A percentile compares a stretch with the other conserved stretches of the same genome.
These are phyloP conservation scores for Neolamprologus hecqui DNA, from an alignment of 2,113 vertebrate species.

Conservation along the genomic window DNA sequence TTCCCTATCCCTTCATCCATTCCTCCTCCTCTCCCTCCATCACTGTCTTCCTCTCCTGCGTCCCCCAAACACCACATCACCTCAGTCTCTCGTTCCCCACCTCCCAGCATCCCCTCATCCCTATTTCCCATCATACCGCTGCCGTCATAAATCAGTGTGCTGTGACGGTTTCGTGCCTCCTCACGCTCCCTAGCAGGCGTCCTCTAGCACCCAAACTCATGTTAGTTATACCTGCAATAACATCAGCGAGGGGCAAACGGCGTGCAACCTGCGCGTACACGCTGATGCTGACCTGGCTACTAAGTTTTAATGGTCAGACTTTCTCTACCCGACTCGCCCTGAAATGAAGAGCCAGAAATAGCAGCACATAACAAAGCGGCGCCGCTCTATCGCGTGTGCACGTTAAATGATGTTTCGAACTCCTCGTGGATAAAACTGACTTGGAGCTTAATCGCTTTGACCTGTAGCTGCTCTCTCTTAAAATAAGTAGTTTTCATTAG, in stretches of 20 bases:
- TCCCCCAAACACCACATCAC: slow-evolving; percentile 26
- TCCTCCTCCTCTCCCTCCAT: slow-evolving; percentile 39
- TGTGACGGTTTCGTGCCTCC: neutral
- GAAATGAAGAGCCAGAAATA: neutral
- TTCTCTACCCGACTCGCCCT: neutral
- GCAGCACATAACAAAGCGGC: neutral
- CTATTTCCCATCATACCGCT: slow-evolving; percentile 25
- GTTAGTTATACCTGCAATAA: neutral
- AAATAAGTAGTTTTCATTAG: neutral
- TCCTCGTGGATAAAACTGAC: neutral
- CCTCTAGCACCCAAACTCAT: neutral
- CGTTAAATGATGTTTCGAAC: neutral
- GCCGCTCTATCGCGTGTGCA: neutral
- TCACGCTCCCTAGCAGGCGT: neutral
- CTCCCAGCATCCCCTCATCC: slow-evolving; percentile 21
- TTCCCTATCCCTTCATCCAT: slow-evolving; percentile 43
- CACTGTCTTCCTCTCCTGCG: slow-evolving; percentile 43
- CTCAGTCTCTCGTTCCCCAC: slow-evolving; percentile 36
- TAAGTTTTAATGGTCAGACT: neutral
- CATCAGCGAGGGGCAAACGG: neutral
- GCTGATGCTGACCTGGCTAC: neutral
- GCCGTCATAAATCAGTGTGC: slow-evolving; percentile 27
- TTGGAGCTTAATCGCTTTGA: neutral
- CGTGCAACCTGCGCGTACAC: neutral
- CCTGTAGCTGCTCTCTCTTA: neutral